A percentile compares a stretch with the other conserved stretches of the same genome.
phyloP scores from a whole-genome alignment of 2,888 invertebrate genomes.

The Tinea semifulvella region DNA sequence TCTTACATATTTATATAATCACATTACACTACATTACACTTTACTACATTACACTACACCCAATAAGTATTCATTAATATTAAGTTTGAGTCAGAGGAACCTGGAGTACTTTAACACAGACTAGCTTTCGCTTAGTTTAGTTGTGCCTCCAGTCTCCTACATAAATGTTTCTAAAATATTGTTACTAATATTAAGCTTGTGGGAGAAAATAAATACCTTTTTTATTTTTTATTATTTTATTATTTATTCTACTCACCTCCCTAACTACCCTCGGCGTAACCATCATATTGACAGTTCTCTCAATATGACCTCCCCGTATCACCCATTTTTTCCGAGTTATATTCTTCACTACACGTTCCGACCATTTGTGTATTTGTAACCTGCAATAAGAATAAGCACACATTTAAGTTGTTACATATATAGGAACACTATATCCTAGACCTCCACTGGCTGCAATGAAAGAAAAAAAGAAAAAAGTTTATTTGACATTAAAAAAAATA shows the following conservation, averaged over 20 bases:
- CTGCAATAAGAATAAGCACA: conserved; percentile 55
- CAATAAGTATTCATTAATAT: too few species aligned
- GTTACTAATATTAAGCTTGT: too few species aligned
- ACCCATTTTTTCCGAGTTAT: conserved; percentile 79
- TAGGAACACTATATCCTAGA: not conserved
- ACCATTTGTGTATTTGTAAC: conserved; percentile 94
- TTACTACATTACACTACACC: not conserved
- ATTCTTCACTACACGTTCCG: conserved; percentile 83
- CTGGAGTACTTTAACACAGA: not conserved
- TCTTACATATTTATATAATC: too few species aligned
- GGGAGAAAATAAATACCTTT: too few species aligned
- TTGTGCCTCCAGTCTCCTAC: too few species aligned
- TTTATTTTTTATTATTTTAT: too few species aligned
- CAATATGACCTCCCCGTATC: conserved; percentile 78
- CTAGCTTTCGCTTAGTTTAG: not conserved
- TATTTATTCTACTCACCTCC: conserved; percentile 70
- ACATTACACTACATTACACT: not conserved
- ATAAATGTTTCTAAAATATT: too few species aligned
- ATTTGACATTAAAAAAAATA: too few species aligned
- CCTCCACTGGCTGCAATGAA: too few species aligned
- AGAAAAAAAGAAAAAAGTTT: too few species aligned
- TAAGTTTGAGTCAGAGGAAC: too few species aligned
- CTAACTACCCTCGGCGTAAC: conserved; percentile 90
- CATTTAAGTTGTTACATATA: not conserved
- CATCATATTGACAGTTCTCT: conserved; percentile 82